Evolutionary conservation across 2,888 invertebrate species (phyloP).

Genomic region (Operophtera brumata): DNA sequence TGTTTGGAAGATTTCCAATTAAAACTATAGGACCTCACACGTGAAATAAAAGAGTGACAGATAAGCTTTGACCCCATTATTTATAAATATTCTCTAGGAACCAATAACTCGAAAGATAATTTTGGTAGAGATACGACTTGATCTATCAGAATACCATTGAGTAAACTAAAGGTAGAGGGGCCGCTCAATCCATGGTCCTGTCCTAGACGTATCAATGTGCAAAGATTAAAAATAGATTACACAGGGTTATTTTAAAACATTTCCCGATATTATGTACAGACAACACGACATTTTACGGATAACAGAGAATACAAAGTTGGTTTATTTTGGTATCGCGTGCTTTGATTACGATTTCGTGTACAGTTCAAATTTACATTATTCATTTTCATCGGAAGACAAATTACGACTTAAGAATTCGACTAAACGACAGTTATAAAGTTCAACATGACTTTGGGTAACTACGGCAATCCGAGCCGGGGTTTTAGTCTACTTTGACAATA

Average conservation of each 20-base stretch:
- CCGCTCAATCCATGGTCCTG: constrained; percentile 3
- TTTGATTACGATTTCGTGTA: constrained; percentile 40
- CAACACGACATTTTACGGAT: constrained; percentile 27
- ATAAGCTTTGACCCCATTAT: too few relatives aligned
- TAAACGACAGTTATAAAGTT: constrained; percentile 12
- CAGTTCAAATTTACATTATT: constrained; percentile 45
- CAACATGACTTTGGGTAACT: not conserved
- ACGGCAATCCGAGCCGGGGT: not conserved
- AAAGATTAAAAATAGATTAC: constrained; percentile 12
- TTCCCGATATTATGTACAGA: constrained; percentile 17
- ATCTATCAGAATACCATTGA: too few relatives aligned
- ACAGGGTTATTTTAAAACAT: constrained; percentile 20
- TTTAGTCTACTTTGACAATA: not conserved
- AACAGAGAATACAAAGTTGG: constrained; percentile 28
- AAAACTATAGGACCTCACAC: too few relatives aligned
- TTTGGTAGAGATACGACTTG: too few relatives aligned
- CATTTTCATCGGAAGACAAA: constrained; percentile 22
- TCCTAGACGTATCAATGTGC: constrained; percentile 2
- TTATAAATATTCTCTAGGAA: too few relatives aligned
- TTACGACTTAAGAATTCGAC: constrained; percentile 7
- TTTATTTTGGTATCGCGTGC: constrained; percentile 55
- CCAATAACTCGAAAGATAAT: too few relatives aligned
- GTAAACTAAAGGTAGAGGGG: not conserved
- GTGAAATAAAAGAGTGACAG: too few relatives aligned
- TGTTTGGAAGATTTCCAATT: too few relatives aligned